Percentiles rank a stretch among this genome's conserved stretches.
Evolutionary conservation across 2,888 invertebrate genomes (phyloP).

Genomic region (Meandrusa payeni): DNA sequence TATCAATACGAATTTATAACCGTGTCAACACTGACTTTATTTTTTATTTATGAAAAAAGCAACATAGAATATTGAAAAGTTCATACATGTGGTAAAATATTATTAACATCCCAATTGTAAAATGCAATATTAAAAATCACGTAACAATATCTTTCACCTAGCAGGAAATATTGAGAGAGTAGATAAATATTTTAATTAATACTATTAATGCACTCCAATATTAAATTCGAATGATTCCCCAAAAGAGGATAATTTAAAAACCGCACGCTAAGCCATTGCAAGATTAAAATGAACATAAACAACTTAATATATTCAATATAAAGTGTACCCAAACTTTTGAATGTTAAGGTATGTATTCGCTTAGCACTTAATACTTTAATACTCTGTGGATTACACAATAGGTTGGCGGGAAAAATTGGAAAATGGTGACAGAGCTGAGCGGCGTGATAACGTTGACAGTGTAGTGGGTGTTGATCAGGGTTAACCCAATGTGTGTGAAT

Average conservation of each 20-base stretch:
- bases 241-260: conserved; percentile 70
- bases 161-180: conserved; percentile 23
- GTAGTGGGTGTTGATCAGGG: conserved; percentile 56
- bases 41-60: too few relatives aligned
- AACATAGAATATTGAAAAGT: too few relatives aligned
- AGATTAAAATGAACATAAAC: conserved; percentile 36
- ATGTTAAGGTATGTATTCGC: conserved; percentile 26
- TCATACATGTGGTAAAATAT: too few relatives aligned
- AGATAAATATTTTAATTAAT: conserved; percentile 47
- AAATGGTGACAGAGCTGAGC: conserved; percentile 74
- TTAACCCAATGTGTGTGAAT: conserved; percentile 31
- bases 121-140: too few relatives aligned
- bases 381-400: conserved; percentile 26
- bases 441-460: conserved; percentile 76
- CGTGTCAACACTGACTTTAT: too few relatives aligned
- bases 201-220: conserved; percentile 40
- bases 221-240: conserved; percentile 64
- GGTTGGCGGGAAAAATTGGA: conserved; percentile 69
- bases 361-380: conserved; percentile 21
- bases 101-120: too few relatives aligned
- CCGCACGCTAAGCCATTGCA: conserved; percentile 62
- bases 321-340: too few relatives aligned
- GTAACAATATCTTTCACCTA: too few relatives aligned
- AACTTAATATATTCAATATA: neutral
- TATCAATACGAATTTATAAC: too few relatives aligned